phyloP scores from a whole-genome alignment of 2,888 invertebrate genomes.

The Seira musarum region DNA sequence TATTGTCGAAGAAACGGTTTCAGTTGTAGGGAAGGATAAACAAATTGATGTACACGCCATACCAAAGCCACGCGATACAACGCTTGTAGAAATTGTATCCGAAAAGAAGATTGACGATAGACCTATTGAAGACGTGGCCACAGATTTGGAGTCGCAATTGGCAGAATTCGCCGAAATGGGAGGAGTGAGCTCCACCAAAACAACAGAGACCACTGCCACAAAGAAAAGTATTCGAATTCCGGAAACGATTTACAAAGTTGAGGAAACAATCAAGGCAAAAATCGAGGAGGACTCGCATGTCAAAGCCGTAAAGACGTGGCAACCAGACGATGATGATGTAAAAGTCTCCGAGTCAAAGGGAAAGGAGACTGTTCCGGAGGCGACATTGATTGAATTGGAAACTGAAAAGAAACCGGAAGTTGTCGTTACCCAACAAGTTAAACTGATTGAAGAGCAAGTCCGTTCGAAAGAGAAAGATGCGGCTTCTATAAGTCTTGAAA shows the following conservation, averaged over 20 bases:
- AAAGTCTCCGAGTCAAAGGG: neutral
- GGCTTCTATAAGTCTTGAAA: conserved; percentile 42
- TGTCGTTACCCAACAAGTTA: neutral
- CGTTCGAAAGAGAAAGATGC: conserved; percentile 35
- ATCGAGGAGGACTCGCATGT: conserved; percentile 56
- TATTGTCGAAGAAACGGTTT: conserved; percentile 58
- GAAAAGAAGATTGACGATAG: conserved; percentile 31
- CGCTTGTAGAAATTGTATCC: neutral
- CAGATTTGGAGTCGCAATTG: conserved; percentile 62
- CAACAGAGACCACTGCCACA: neutral
- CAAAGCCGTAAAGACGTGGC: conserved; percentile 52
- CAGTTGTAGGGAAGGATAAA: conserved; percentile 64
- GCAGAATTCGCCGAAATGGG: conserved; percentile 51
- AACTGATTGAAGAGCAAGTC: conserved; percentile 26
- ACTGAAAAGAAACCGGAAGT: conserved; percentile 13
- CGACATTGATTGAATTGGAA: neutral
- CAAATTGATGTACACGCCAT: conserved; percentile 48
- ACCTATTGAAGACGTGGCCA: conserved; percentile 59
- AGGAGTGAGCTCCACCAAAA: conserved; percentile 2
- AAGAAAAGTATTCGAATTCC: conserved; percentile 36
- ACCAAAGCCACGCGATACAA: neutral
- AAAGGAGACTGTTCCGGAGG: conserved; percentile 21
- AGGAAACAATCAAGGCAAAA: conserved; percentile 54
- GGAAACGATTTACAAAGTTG: conserved; percentile 50
- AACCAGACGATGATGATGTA: conserved; percentile 37